phyloP scores from a whole-genome alignment of 2,113 vertebrate genomes.

The Mormyrus lacerda region DNA sequence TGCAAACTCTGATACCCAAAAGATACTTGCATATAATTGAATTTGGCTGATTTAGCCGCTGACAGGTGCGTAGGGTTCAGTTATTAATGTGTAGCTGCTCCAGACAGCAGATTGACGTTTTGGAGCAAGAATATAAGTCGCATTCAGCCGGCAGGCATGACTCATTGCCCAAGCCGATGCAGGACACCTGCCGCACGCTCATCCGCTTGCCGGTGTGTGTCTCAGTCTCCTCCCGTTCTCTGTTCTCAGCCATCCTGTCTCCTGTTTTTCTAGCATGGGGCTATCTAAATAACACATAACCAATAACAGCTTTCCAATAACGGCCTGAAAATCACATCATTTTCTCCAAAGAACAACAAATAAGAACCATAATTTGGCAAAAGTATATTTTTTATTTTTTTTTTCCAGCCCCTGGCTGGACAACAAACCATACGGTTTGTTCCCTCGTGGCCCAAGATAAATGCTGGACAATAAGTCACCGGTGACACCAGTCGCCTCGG shows the following conservation, averaged over 20 bases:
- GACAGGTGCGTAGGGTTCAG: neutral
- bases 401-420: neutral
- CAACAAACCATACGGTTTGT: neutral
- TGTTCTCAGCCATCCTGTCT: neutral
- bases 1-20: neutral
- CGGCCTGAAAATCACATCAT: neutral
- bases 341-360: conserved; percentile 2
- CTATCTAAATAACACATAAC: neutral
- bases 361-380: conserved; percentile 5
- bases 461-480: neutral
- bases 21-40: neutral
- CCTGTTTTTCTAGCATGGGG: neutral
- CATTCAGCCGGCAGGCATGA: neutral
- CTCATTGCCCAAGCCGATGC: neutral
- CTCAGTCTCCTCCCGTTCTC: neutral
- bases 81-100: neutral
- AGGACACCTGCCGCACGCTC: neutral
- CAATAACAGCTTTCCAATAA: neutral
- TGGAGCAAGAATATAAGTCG: neutral
- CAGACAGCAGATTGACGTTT: neutral
- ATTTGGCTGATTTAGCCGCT: neutral
- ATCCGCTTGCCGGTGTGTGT: neutral
- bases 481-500: neutral
- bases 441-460: neutral
- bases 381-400: neutral